Percentiles rank a stretch among this genome's conserved stretches.
phyloP scores from a whole-genome alignment of 1,140 invertebrate genomes.

The Drosophila funebris region DNA sequence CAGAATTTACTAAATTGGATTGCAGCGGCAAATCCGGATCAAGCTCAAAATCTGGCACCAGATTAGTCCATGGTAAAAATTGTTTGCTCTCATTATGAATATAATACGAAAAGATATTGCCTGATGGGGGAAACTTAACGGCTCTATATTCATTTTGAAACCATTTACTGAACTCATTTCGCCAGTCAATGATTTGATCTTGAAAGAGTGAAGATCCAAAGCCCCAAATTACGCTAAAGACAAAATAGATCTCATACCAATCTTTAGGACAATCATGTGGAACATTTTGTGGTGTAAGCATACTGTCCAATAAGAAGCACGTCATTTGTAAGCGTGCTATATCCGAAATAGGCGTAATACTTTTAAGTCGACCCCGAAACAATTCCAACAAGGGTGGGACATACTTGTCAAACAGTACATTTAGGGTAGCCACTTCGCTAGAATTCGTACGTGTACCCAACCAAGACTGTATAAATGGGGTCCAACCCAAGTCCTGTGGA shows the following conservation, averaged over 20 bases:
- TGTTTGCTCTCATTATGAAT: slow-evolving; percentile 94
- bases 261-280: slow-evolving; percentile 95
- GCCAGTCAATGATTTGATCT: slow-evolving; percentile 94
- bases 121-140: slow-evolving; percentile 92
- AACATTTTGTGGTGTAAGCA: slow-evolving; percentile 91
- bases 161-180: slow-evolving; percentile 92
- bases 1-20: slow-evolving; percentile 92
- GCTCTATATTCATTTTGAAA: slow-evolving; percentile 95
- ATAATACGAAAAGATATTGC: slow-evolving; percentile 94
- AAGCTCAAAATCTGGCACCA: slow-evolving; percentile 91
- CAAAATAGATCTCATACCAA: slow-evolving; percentile 97
- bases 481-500: slow-evolving; percentile 93
- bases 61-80: slow-evolving; percentile 93
- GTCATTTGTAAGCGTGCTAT: slow-evolving; percentile 95
- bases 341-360: slow-evolving; percentile 95
- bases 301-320: slow-evolving; percentile 93
- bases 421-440: slow-evolving; percentile 90
- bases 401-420: slow-evolving; percentile 97
- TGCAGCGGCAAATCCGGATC: slow-evolving; percentile 95
- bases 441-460: slow-evolving; percentile 90
- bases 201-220: slow-evolving; percentile 95
- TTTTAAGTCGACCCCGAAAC: slow-evolving; percentile 91
- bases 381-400: slow-evolving; percentile 92
- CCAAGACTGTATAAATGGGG: slow-evolving; percentile 95
- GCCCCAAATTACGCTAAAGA: slow-evolving; percentile 95